Conservation (phyloP, 1,140 invertebrate species). For the Vanessa tameamea region DNA sequence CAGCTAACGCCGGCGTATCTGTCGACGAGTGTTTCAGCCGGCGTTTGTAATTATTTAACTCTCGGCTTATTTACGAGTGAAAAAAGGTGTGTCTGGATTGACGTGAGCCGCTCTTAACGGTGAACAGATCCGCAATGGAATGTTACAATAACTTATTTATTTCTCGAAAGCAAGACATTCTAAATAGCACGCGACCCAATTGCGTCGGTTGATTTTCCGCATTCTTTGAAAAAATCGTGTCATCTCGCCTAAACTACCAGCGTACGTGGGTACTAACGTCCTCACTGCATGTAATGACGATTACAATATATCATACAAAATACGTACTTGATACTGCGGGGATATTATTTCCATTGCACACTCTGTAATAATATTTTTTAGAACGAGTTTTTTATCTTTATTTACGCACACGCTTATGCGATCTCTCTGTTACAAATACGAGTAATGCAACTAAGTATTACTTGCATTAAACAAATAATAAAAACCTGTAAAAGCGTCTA, state of each 20-base stretch:
- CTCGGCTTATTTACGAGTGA: conserved; percentile 24
- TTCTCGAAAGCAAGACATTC: conserved; percentile 14
- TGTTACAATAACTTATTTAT: conserved; percentile 31
- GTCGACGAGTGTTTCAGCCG: conserved; percentile 9
- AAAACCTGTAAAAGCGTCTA: conserved; percentile 5
- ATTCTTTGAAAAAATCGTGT: conserved; percentile 7
- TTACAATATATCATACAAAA: neutral
- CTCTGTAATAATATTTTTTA: neutral
- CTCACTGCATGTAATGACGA: neutral
- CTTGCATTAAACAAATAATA: conserved; percentile 20
- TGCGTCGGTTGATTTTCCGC: neutral
- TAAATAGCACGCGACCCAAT: conserved; percentile 29
- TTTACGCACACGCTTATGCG: conserved; percentile 1
- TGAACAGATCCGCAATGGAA: conserved; percentile 9
- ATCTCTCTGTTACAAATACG: neutral
- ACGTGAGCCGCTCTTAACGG: conserved; percentile 24
- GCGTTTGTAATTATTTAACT: conserved; percentile 23
- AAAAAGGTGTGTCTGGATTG: conserved; percentile 13
- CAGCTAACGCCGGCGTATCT: neutral
- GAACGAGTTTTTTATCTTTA: conserved; percentile 11
- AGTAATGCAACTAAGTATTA: neutral
- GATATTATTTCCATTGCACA: neutral
- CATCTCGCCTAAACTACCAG: neutral
- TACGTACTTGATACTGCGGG: neutral
- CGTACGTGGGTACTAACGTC: neutral